Evolutionary conservation across 1,140 invertebrate genomes (phyloP).

Genomic region (Penaeus indicus): DNA sequence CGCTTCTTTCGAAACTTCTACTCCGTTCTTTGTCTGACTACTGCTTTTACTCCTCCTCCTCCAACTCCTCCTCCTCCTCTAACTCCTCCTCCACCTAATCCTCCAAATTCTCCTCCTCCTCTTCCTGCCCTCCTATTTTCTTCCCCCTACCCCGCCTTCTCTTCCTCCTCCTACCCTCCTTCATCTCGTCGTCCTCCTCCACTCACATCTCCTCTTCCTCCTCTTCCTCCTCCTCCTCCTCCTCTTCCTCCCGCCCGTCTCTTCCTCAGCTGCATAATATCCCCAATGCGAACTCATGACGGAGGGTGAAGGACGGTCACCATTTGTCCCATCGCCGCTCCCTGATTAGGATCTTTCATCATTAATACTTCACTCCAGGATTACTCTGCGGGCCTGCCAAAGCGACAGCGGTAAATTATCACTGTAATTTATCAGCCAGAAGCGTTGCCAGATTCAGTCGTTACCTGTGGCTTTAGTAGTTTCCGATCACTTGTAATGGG

Average conservation of each 20-base stretch:
- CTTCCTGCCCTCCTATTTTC: not conserved
- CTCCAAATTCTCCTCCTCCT: not conserved
- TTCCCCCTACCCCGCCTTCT: not conserved
- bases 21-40: not conserved
- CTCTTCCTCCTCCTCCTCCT: not conserved
- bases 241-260: not conserved
- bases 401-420: slow-evolving; percentile 22
- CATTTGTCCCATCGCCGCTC: slow-evolving; percentile 37
- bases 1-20: not conserved
- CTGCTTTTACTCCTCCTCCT: not conserved
- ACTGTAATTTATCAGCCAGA: slow-evolving; percentile 3
- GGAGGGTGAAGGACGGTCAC: slow-evolving; percentile 1
- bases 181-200: not conserved
- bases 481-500: slow-evolving; percentile 1
- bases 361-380: slow-evolving; percentile 54
- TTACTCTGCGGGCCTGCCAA: not conserved
- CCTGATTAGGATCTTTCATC: slow-evolving; percentile 51
- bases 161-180: not conserved
- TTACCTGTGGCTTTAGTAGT: slow-evolving; percentile 5
- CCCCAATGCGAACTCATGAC: slow-evolving; percentile 2
- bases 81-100: not conserved
- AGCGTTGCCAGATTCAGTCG: no score
- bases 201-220: not conserved
- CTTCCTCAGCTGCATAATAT: slow-evolving; percentile 6
- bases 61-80: no score